Conservation (phyloP, 2,113 vertebrate genomes). For the Leptocoma aspasia region DNA sequence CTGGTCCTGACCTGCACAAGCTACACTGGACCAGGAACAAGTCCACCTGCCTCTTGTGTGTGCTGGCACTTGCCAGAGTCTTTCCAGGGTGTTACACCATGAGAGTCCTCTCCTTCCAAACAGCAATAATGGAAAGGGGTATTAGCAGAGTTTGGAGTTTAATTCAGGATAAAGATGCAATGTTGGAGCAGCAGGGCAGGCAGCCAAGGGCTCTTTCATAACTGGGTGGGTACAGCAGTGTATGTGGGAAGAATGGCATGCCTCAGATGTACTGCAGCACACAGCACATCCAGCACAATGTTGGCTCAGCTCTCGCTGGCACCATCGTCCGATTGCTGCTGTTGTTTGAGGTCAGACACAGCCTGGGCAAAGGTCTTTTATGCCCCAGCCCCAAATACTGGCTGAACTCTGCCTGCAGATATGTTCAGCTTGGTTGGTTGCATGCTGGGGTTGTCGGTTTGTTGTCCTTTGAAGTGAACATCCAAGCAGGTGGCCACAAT, state of each 20-base stretch:
- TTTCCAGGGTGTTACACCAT: background rate
- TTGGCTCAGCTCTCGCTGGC: background rate
- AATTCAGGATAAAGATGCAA: conserved; percentile 52
- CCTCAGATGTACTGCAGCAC: background rate
- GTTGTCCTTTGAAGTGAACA: background rate
- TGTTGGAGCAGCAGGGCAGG: conserved; percentile 19
- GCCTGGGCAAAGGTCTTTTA: background rate
- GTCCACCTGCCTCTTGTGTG: background rate
- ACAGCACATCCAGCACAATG: conserved; percentile 4
- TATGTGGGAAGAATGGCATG: conserved; percentile 60
- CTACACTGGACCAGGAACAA: background rate
- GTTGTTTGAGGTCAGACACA: background rate
- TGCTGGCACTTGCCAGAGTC: background rate
- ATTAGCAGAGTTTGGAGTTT: background rate
- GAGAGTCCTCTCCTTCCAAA: background rate
- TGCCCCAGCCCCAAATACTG: background rate
- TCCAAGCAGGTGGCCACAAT: conserved; percentile 4
- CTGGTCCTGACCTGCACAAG: background rate
- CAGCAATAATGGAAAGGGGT: background rate
- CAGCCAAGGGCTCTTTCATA: conserved; percentile 50
- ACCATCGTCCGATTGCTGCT: background rate
- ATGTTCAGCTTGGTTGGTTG: background rate
- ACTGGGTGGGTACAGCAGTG: conserved; percentile 35
- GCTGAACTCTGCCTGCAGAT: accelerated
- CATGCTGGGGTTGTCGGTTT: accelerated